A percentile compares a stretch with the other conserved stretches of the same genome.
Conservation (phyloP, 2,888 invertebrate species). For the Torymus aiolomorphi region DNA sequence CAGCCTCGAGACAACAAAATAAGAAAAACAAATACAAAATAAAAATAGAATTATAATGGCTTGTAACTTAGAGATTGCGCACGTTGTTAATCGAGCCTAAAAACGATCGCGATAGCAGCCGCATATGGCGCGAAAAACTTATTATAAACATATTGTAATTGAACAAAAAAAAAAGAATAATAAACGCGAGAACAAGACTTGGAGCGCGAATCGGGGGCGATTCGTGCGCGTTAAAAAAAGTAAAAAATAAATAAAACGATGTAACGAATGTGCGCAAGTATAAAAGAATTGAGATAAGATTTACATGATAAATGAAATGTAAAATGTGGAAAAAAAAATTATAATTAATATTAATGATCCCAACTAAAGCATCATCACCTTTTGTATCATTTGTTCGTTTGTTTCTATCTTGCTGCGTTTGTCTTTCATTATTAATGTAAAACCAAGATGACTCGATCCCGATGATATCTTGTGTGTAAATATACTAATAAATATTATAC, state of each 20-base stretch:
- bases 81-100: constrained; percentile 59
- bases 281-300: constrained; percentile 59
- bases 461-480: constrained; percentile 72
- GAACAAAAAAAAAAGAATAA: too few species aligned
- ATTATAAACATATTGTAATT: constrained; percentile 30
- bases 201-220: constrained; percentile 25
- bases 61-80: constrained; percentile 52
- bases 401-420: constrained; percentile 74
- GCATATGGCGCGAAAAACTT: constrained; percentile 30
- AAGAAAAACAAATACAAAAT: too few species aligned
- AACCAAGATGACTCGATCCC: constrained; percentile 70
- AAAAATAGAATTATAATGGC: constrained; percentile 42
- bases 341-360: constrained; percentile 65
- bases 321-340: constrained; percentile 49
- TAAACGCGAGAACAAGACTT: constrained; percentile 50
- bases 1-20: constrained; percentile 37
- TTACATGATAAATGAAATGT: constrained; percentile 46
- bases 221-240: constrained; percentile 43
- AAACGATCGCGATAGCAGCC: constrained; percentile 36
- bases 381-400: constrained; percentile 75
- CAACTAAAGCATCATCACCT: constrained; percentile 70
- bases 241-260: neutral
- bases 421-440: constrained; percentile 75
- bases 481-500: constrained; percentile 72
- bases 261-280: constrained; percentile 54